phyloP scores from a whole-genome alignment of 2,113 vertebrate genomes.

The Tricholaema leucomelas region DNA sequence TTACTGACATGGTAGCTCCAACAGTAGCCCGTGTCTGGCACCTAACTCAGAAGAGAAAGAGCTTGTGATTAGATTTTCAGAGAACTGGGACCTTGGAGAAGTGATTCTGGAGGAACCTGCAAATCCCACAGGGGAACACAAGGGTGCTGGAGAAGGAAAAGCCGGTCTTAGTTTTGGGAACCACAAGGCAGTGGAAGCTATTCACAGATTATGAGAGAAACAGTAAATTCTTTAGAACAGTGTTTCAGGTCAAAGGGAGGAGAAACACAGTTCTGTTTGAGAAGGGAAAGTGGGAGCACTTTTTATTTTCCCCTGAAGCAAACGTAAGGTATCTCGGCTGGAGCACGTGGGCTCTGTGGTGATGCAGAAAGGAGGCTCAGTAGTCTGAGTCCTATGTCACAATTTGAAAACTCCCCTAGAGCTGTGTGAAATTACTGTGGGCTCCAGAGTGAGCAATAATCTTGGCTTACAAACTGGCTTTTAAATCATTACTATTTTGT shows the following conservation, averaged over 20 bases:
- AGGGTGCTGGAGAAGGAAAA: not conserved
- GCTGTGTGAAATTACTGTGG: not conserved
- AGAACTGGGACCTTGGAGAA: not conserved
- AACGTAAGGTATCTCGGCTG: accelerated
- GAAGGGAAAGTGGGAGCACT: not conserved
- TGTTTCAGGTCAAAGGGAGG: not conserved
- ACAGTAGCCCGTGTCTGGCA: not conserved
- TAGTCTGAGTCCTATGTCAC: not conserved
- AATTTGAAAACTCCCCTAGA: not conserved
- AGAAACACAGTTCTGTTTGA: not conserved
- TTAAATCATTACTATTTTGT: not conserved
- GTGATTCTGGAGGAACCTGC: not conserved
- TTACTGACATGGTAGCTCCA: not conserved
- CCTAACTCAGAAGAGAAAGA: not conserved
- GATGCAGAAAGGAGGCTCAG: not conserved
- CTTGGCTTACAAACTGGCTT: not conserved
- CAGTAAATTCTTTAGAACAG: not conserved
- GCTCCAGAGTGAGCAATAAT: not conserved
- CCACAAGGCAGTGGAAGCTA: not conserved
- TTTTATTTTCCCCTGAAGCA: not conserved
- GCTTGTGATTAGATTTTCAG: not conserved
- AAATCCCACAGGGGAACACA: not conserved
- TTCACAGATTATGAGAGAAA: not conserved
- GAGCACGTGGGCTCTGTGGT: not conserved
- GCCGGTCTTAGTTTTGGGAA: not conserved